Evolutionary conservation across 2,797 vertebrate genomes (phyloP).

Genomic region (Acipenser oxyrinchus): DNA sequence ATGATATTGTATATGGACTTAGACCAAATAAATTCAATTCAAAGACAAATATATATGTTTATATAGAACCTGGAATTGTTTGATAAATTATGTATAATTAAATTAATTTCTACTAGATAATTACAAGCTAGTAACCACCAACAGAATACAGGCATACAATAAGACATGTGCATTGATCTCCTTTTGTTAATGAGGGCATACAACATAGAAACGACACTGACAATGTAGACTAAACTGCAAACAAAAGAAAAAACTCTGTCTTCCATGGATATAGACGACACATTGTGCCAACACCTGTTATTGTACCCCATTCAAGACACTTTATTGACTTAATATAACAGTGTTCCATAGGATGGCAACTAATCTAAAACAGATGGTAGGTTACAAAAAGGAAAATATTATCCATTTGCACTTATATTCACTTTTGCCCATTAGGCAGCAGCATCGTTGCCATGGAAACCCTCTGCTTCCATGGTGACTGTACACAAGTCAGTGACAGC

Average conservation of each 20-base stretch:
- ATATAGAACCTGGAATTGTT: too few relatives aligned
- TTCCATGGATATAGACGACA: not conserved
- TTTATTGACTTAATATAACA: slow-evolving; percentile 20
- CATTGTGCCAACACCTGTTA: slow-evolving; percentile 18
- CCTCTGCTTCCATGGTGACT: slow-evolving; percentile 56
- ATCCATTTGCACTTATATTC: slow-evolving; percentile 66
- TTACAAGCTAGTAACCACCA: too few relatives aligned
- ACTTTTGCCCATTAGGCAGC: slow-evolving; percentile 56
- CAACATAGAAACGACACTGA: slow-evolving; percentile 3
- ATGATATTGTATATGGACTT: too few relatives aligned
- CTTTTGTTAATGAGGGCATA: slow-evolving; percentile 7
- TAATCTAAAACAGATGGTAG: slow-evolving; percentile 64
- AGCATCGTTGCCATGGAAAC: slow-evolving; percentile 68
- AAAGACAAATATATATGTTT: too few relatives aligned
- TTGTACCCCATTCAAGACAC: slow-evolving; percentile 6
- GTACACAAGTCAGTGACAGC: slow-evolving; percentile 63
- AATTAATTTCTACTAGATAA: too few relatives aligned
- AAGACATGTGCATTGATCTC: not conserved
- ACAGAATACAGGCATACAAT: too few relatives aligned
- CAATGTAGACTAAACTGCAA: slow-evolving; percentile 4
- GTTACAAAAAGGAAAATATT: slow-evolving; percentile 61
- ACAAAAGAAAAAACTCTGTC: slow-evolving; percentile 18
- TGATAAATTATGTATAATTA: too few relatives aligned
- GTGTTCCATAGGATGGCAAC: slow-evolving; percentile 31
- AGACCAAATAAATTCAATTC: too few relatives aligned